Evolutionary conservation across 2,797 vertebrate species (phyloP).

Genomic region (Harpagifer antarcticus): DNA sequence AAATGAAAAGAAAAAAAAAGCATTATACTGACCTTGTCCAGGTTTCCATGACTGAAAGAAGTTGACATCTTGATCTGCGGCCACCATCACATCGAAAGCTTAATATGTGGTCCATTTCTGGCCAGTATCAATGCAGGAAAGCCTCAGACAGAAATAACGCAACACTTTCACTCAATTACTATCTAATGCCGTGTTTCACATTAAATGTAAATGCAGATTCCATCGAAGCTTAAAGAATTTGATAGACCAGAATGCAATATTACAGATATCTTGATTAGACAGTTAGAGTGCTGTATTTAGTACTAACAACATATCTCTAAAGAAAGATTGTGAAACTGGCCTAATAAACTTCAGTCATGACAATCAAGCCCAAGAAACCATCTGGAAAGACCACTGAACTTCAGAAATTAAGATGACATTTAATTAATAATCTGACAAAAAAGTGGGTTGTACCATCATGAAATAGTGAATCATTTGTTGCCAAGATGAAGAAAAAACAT

Average conservation of each 20-base stretch:
- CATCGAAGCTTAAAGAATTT: neutral
- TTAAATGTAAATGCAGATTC: neutral
- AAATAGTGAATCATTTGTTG: constrained; percentile 20
- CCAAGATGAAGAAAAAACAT: neutral
- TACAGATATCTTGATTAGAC: neutral
- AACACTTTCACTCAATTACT: neutral
- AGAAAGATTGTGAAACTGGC: neutral
- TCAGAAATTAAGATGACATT: constrained; percentile 47
- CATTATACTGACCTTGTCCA: constrained; percentile 23
- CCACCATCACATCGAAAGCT: neutral
- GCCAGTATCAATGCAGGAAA: neutral
- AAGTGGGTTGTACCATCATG: constrained; percentile 21
- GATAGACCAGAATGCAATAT: neutral
- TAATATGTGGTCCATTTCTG: neutral
- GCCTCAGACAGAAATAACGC: neutral
- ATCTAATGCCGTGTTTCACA: neutral
- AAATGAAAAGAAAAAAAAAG: neutral
- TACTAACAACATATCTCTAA: neutral
- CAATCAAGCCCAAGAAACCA: constrained; percentile 30
- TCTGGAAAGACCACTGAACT: constrained; percentile 38
- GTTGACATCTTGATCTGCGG: neutral
- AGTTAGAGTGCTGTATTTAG: neutral
- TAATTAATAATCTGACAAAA: constrained; percentile 34
- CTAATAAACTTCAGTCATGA: neutral
- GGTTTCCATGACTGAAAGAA: neutral